Conservation (phyloP, 2,888 invertebrate species). For the Dyspetes luteomarginatus region DNA sequence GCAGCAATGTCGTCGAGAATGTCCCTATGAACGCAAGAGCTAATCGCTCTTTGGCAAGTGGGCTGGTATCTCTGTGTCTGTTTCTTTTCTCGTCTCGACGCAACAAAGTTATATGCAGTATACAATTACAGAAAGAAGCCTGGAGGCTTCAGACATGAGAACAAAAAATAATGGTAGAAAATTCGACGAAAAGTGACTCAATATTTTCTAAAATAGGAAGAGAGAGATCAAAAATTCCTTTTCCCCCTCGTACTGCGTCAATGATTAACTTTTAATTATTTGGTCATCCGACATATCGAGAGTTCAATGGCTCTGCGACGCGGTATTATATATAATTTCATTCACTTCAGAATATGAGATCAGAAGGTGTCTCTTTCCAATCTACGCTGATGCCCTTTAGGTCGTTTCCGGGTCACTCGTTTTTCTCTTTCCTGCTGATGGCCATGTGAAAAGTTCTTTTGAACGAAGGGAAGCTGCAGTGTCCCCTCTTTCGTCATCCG, state of each 20-base stretch:
- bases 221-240: not conserved
- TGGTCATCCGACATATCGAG: constrained; percentile 34
- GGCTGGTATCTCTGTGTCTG: not conserved
- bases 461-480: not conserved
- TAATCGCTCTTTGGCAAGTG: constrained; percentile 31
- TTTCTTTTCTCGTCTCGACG: not conserved
- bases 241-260: constrained; percentile 7
- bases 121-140: not conserved
- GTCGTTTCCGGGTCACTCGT: not conserved
- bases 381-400: too few relatives aligned
- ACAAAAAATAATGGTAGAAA: not conserved
- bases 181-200: constrained; percentile 47
- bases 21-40: constrained; percentile 20
- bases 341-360: not conserved
- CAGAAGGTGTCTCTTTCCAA: not conserved
- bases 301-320: not conserved
- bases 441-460: not conserved
- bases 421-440: not conserved
- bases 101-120: constrained; percentile 8
- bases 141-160: not conserved
- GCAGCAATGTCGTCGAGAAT: constrained; percentile 5
- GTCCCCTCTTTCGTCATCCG: not conserved
- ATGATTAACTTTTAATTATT: constrained; percentile 63
- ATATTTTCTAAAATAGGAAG: constrained; percentile 38
- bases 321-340: not conserved